Percentiles rank a stretch among this genome's conserved stretches.
Evolutionary conservation across 2,113 vertebrate genomes (phyloP).

Genomic region (Coracopsis vasa): DNA sequence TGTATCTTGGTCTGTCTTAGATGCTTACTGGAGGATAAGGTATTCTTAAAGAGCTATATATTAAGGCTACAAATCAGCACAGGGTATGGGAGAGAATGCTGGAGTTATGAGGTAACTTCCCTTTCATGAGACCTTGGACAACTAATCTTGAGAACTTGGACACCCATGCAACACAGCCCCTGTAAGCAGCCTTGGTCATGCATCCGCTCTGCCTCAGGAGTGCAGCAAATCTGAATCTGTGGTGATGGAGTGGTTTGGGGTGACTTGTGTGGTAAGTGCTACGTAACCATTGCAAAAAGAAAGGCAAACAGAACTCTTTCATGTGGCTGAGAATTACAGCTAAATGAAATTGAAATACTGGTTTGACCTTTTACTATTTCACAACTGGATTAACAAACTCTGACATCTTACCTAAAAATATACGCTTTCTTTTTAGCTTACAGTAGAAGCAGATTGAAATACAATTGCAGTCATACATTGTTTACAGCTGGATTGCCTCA

Average conservation of each 20-base stretch:
- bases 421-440: background rate
- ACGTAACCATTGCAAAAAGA: background rate
- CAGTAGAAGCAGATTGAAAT: background rate
- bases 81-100: background rate
- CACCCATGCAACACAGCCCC: rapidly evolving
- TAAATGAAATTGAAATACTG: background rate
- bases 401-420: background rate
- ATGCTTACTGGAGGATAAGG: background rate
- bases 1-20: background rate
- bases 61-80: background rate
- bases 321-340: background rate
- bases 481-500: background rate
- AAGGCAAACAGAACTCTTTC: background rate
- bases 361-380: background rate
- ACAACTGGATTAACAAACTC: background rate
- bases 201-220: rapidly evolving
- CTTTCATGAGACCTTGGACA: background rate
- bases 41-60: background rate
- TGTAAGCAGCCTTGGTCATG: rapidly evolving
- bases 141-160: background rate
- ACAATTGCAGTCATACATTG: background rate
- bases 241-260: background rate
- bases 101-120: background rate
- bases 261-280: rapidly evolving
- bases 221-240: background rate